These are phyloP conservation scores for Pachyuromys duprasi DNA, from an alignment of 2,797 vertebrate species.

Conservation along the genomic window DNA sequence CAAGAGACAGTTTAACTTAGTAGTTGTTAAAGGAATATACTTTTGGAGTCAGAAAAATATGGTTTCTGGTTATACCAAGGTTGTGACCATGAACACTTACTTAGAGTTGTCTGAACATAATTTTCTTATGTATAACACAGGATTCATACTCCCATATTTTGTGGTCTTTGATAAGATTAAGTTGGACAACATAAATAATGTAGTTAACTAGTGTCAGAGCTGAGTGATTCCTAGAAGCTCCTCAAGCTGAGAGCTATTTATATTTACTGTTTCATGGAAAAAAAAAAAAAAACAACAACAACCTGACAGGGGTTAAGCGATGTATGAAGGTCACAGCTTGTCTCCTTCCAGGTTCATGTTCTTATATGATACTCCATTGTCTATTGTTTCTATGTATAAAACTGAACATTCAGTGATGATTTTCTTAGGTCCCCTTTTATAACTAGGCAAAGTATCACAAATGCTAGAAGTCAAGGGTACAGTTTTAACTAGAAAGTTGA, in stretches of 20 bases:
- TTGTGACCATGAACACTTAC: not conserved
- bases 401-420: not conserved
- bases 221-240: conserved; percentile 1
- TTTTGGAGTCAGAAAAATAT: conserved; percentile 48
- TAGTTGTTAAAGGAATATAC: conserved; percentile 14
- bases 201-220: not conserved
- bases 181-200: not conserved
- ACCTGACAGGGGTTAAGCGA: not conserved
- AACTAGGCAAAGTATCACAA: not conserved
- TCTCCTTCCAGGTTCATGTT: conserved; percentile 5
- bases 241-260: not conserved
- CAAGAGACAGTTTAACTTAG: conserved; percentile 34
- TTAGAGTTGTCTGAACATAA: not conserved
- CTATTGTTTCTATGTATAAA: conserved; percentile 2
- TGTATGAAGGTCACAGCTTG: conserved; percentile 27
- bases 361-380: not conserved
- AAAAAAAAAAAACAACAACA: not conserved
- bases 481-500: conserved; percentile 52
- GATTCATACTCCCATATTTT: not conserved
- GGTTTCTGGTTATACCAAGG: conserved; percentile 23
- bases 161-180: conserved; percentile 20
- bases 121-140: conserved; percentile 40
- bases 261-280: not conserved
- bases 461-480: conserved; percentile 33
- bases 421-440: not conserved